Conservation (phyloP, 2,888 invertebrate genomes). For the Drosophila pegasa region DNA sequence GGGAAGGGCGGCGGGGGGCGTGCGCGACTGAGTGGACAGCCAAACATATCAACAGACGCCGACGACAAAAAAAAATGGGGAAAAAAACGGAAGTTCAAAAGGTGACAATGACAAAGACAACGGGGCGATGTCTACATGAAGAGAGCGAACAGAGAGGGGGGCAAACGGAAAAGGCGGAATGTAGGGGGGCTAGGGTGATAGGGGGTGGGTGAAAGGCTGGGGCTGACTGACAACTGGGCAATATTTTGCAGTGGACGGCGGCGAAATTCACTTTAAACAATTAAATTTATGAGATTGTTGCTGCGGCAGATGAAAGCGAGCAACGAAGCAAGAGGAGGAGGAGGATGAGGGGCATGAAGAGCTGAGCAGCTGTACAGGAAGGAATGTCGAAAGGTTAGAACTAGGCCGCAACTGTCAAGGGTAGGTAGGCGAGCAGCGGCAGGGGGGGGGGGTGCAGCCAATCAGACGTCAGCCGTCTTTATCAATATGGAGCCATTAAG, state of each 20-base stretch:
- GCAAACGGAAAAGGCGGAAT: neutral
- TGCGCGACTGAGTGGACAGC: constrained; percentile 31
- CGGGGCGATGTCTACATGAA: constrained; percentile 14
- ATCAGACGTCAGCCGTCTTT: constrained; percentile 5
- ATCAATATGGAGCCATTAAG: constrained; percentile 32
- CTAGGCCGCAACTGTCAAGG: constrained; percentile 9
- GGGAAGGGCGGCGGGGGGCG: neutral
- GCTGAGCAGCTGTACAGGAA: constrained; percentile 28
- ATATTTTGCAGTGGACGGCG: constrained; percentile 57
- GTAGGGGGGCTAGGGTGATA: neutral
- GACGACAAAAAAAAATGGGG: constrained; percentile 36
- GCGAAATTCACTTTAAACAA: constrained; percentile 75
- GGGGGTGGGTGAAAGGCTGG: neutral
- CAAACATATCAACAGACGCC: constrained; percentile 56
- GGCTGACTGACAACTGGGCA: constrained; percentile 39
- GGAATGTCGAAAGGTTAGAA: constrained; percentile 42
- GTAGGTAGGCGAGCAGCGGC: neutral
- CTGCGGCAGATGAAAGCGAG: constrained; percentile 47
- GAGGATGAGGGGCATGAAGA: neutral
- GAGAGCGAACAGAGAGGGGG: neutral
- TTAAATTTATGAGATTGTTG: constrained; percentile 74
- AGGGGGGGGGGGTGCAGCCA: constrained; percentile 13
- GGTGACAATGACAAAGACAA: constrained; percentile 65
- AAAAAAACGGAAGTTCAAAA: constrained; percentile 76
- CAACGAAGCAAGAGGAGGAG: neutral